A percentile compares a stretch with the other conserved stretches of the same genome.
Evolutionary conservation across 2,113 vertebrate genomes (phyloP).

Genomic region (Willisornis vidua): DNA sequence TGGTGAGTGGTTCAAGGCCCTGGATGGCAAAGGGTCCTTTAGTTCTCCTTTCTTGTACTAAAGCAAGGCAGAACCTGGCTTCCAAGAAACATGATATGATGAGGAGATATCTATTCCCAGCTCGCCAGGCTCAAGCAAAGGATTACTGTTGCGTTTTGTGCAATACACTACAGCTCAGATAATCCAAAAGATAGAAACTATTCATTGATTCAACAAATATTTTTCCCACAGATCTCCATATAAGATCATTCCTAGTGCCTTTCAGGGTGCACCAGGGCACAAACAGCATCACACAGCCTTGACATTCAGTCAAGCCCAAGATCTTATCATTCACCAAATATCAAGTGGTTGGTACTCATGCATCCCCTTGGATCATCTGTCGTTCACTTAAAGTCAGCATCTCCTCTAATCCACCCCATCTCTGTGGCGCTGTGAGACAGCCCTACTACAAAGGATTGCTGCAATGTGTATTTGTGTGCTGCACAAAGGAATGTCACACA

Average conservation of each 20-base stretch:
- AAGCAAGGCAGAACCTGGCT: background rate
- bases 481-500: background rate
- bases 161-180: background rate
- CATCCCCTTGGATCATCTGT: background rate
- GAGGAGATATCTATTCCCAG: background rate
- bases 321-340: background rate
- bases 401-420: background rate
- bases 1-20: background rate
- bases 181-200: background rate
- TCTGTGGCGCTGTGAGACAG: background rate
- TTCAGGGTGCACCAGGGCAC: rapidly evolving
- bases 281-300: background rate
- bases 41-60: background rate
- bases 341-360: background rate
- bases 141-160: background rate
- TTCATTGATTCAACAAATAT: background rate
- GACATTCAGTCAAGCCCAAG: background rate
- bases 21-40: background rate
- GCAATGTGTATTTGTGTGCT: background rate
- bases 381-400: background rate
- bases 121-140: background rate
- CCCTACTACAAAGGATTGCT: background rate
- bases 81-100: background rate
- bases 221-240: background rate
- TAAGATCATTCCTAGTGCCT: background rate